phyloP scores from a whole-genome alignment of 2,113 vertebrate genomes.

The Nothoprocta pentlandii region DNA sequence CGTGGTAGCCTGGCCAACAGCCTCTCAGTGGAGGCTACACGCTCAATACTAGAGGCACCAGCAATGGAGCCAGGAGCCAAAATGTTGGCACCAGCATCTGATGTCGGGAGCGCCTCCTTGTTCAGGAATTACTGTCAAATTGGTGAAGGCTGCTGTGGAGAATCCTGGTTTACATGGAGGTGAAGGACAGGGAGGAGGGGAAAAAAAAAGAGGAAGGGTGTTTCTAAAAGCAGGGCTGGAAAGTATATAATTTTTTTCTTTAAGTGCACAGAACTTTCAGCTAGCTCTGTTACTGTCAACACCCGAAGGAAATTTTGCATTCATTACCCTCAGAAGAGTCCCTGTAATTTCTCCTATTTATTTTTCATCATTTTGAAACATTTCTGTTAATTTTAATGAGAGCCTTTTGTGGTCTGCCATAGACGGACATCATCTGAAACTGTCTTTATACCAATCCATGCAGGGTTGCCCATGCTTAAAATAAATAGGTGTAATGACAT shows the following conservation, averaged over 20 bases:
- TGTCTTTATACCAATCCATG: neutral
- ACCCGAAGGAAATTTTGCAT: neutral
- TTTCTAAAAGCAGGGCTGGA: neutral
- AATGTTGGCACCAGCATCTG: neutral
- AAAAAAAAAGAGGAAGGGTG: neutral
- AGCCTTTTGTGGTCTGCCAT: neutral
- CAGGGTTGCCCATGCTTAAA: neutral
- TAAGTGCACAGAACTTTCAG: neutral
- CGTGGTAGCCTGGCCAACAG: neutral
- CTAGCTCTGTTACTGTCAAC: neutral
- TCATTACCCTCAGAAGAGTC: neutral
- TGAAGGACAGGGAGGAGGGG: neutral
- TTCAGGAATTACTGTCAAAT: neutral
- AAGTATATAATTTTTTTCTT: neutral
- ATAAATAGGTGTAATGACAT: neutral
- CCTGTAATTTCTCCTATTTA: neutral
- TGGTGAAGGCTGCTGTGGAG: neutral
- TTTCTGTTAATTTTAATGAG: neutral
- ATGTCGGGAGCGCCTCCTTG: neutral
- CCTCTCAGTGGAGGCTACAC: neutral
- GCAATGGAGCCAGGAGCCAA: neutral
- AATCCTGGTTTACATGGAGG: neutral
- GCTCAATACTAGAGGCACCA: neutral
- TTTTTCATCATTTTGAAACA: neutral
- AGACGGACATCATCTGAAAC: neutral